phyloP scores from a whole-genome alignment of 1,140 invertebrate genomes.

The Anastatus disparis region DNA sequence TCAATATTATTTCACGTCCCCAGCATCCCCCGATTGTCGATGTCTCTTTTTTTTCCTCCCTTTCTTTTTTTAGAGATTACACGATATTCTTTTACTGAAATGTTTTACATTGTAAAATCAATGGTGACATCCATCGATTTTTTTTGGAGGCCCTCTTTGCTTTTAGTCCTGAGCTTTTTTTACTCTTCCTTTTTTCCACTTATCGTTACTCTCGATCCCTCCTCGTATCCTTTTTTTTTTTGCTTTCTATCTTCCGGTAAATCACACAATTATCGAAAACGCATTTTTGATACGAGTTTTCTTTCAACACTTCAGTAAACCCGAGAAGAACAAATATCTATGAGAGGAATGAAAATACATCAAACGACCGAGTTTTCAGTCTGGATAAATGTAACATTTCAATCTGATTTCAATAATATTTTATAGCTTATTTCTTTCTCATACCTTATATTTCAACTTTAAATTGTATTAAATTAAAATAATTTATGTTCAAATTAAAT shows the following conservation, averaged over 20 bases:
- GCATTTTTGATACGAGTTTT: slow-evolving; percentile 52
- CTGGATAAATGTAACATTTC: slow-evolving; percentile 9
- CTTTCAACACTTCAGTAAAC: too few species aligned
- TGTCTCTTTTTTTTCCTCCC: slow-evolving; percentile 28
- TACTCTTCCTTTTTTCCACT: slow-evolving; percentile 43
- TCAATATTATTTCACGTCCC: slow-evolving; percentile 61
- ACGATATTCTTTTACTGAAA: too few species aligned
- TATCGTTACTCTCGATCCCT: slow-evolving; percentile 35
- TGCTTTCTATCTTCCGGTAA: slow-evolving; percentile 54
- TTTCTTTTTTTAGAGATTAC: slow-evolving; percentile 24
- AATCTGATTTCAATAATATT: neutral
- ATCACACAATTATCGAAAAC: slow-evolving; percentile 65
- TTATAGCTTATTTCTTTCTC: too few species aligned
- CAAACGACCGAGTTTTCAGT: slow-evolving; percentile 16
- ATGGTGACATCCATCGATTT: slow-evolving; percentile 57
- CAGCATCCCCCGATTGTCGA: slow-evolving; percentile 39
- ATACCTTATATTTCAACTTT: too few species aligned
- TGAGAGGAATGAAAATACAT: neutral
- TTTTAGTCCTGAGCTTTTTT: slow-evolving; percentile 44
- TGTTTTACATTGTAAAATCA: slow-evolving; percentile 69
- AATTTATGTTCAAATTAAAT: too few species aligned
- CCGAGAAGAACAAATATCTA: slow-evolving; percentile 9
- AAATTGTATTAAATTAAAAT: too few species aligned
- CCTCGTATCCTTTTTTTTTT: slow-evolving; percentile 15
- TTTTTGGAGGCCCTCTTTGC: too few species aligned